Base-by-base conservation (phyloP, 2,888 invertebrate species). In the Tachina grossa region DNA sequence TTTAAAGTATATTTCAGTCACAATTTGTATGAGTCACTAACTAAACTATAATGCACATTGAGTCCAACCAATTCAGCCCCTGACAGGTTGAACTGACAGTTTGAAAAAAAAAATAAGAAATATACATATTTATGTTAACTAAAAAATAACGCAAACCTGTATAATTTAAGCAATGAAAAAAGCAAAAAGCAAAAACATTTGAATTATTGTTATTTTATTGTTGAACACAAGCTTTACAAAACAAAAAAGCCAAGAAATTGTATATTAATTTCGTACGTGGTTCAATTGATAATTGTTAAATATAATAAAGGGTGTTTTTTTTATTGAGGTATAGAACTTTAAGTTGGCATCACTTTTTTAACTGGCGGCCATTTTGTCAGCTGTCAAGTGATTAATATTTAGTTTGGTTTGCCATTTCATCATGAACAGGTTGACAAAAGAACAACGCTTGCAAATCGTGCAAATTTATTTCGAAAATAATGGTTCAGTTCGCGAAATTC, bases 151-250 rank as follows among this genome's bases (percentile, higher is more conserved):
- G 43, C 31, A 72, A 31, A 19, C 41, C 61, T 61, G 59, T 74
- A 51, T 59, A 61, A 49, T 49, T 61, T 63, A 10, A 59, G 47
- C 57, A 39, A 39, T 47, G 57, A 69, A 31, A 69, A 59, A 5
- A 59, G 61, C 51, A 61, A 57, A 59, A 57, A 22, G n/a, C 47
- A 31, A 66, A 43, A 47, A 55, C 31, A 66, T 76, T 76, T 66
- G 45, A 75, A 39, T 66, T 59, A 57, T 10, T 31, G 22, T 55
- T 65, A 31, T 74, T 74, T 61, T 74, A 49, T 74, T 76, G 66
- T 57, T 41, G 45, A 66, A 66, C 55, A 76, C 65, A 19, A 47
- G 39, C 16, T 39, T 57, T 57, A n/a, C n/a, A 31, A 55, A 45
- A 14, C n/a, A 31, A n/a, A 31, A 6, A 45, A 69, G 2, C 19